A percentile compares a stretch with the other conserved stretches of the same genome.
Conservation (phyloP, 2,888 invertebrate genomes). For the Pterobdella sp. region DNA sequence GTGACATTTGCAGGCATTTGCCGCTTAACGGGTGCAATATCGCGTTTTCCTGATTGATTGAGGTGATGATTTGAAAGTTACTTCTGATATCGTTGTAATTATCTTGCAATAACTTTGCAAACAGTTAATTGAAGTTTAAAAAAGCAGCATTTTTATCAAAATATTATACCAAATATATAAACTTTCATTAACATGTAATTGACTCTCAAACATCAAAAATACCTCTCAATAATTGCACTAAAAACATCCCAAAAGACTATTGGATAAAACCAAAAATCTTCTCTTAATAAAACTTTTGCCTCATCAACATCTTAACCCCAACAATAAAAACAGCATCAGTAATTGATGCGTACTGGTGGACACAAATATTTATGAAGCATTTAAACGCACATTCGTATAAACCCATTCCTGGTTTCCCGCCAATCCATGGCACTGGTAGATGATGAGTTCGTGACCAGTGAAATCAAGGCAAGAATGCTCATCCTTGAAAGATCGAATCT, state of each 20-base stretch:
- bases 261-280: neutral
- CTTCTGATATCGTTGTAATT: no score
- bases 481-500: slow-evolving; percentile 46
- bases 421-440: slow-evolving; percentile 54
- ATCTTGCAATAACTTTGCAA: no score
- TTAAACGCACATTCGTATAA: slow-evolving; percentile 46
- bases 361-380: neutral
- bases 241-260: neutral
- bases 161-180: no score
- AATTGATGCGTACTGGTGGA: no score
- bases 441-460: slow-evolving; percentile 49
- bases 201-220: neutral
- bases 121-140: no score
- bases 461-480: slow-evolving; percentile 48
- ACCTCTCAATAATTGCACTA: neutral
- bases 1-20: slow-evolving; percentile 46
- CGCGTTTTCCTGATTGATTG: slow-evolving; percentile 45
- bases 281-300: neutral
- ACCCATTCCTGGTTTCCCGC: slow-evolving; percentile 56
- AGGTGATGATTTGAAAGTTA: no score
- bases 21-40: slow-evolving; percentile 45
- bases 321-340: no score
- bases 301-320: neutral
- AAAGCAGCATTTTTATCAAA: no score
- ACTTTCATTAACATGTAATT: no score